Evolutionary conservation across 2,888 invertebrate genomes (phyloP), one percentile per base, ranked within the genome.

Genomic region (Teinopalpus imperialis): DNA sequence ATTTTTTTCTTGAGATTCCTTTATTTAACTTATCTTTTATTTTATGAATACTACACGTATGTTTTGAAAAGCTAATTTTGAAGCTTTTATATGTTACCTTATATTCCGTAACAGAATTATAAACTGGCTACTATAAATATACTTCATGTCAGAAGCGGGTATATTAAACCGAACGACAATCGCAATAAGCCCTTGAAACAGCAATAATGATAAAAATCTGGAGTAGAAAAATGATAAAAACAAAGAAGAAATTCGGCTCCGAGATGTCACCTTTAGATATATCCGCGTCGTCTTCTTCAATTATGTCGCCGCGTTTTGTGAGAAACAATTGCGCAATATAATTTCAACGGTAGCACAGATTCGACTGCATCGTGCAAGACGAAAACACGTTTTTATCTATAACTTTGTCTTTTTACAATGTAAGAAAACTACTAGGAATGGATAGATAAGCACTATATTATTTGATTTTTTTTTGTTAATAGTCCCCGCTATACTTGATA

Each of bases 191-290:
- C 40, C 30, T 31, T 31, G 9, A 3, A 30, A 30, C 34, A 34
- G 34, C 14, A 23, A 27, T 27, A 34, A 14, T 6, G 37, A 40
- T 34, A 29, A 5, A 32, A 34, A 39, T 46, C 45, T 29, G 7
- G 16, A 20, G 16, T 23, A 29, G 12, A 13, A 29, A 27, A 47
- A 50, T 48, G 41, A 27, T 42, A 20, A 16, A 31, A 49, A 48
- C 48, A 40, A 42, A 41, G 42, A 48, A 44, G 46, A 49, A 54
- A 54, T 53, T 51, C 43, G 51, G 52, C 18, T 23, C 8, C 29
- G 31, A 51, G 52, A 52, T 52, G 49, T 53, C 52, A 46, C 42
- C 30, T 30, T 7, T 14, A 23, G 46, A 46, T 46, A 35, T 9
- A 8, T 18, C 40, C 18, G 10, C 7, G 27, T 12, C 24, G 44